Evolutionary conservation across 2,888 invertebrate species (phyloP), one percentile per base, ranked within the genome.

Genomic region (Cantharis lateralis): DNA sequence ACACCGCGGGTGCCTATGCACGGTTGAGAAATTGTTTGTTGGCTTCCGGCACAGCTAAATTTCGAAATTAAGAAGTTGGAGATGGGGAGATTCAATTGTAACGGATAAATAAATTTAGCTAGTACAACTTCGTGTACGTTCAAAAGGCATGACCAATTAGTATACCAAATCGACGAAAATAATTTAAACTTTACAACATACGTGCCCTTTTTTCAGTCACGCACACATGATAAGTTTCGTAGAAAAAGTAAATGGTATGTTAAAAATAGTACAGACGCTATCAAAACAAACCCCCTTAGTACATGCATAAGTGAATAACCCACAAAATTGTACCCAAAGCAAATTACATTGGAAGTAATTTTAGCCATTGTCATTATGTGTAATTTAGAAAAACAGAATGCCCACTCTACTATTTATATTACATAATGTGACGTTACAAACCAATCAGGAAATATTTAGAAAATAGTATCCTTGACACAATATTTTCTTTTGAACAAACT

Each of bases 201-300:
- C 74, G 74, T 74, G 74, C 74, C 69, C n/a, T 18, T 62, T 24
- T 28, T 69, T 48, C 16, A 69, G 74, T 74, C 74, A 74, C 74
- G 74, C 74, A 74, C 63, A 74, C 74, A 70, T 74, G 74, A 16
- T 70, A 62, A 62, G 26, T 68, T 74, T 70, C 70, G 26, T 74
- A 62, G 74, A 62, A 74, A 70, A 73, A 68, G 18, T 62, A 74
- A 74, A 62, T 63, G 70, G 32, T 16, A 26, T 28, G 28, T 62
- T 24, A 66, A 66, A 66, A 66, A 66, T 24, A 24, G 15, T 66
- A 18, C 16, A 18, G n/a, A n/a, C n/a, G n/a, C 64, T 71, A 64
- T 32, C 64, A 64, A 71, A 71, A 71, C 71, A 71, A 71, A 66
- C 66, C 48, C 48, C 48, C n/a, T 48, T 48, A 48, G 13, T 48